These are phyloP conservation scores for Cryptus viduatorius DNA, from an alignment of 2,888 invertebrate genomes.

Conservation along the genomic window DNA sequence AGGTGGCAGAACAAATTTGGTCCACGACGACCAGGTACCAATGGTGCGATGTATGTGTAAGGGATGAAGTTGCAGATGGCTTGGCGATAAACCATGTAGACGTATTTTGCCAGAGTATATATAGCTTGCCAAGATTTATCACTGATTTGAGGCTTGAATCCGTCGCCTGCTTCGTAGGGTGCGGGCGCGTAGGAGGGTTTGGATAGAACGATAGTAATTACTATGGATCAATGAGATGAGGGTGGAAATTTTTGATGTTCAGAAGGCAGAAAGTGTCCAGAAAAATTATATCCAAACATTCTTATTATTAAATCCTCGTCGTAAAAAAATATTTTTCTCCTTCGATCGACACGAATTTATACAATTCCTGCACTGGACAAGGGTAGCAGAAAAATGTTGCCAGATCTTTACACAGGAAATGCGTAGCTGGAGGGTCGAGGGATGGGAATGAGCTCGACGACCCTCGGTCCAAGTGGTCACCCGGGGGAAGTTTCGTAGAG, in stretches of 20 bases:
- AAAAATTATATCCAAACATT: background rate
- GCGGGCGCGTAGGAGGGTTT: background rate
- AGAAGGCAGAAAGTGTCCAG: background rate
- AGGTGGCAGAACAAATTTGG: constrained; percentile 63
- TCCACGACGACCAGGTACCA: constrained; percentile 21
- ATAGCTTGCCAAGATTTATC: constrained; percentile 51
- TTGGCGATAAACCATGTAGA: constrained; percentile 48
- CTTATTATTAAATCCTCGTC: background rate
- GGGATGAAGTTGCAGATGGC: constrained; percentile 47
- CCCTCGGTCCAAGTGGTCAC: constrained; percentile 51
- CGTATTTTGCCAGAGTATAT: constrained; percentile 26
- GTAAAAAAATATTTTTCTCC: background rate
- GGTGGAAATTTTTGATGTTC: background rate
- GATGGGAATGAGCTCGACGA: constrained; percentile 21
- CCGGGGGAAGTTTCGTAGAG: constrained; percentile 45
- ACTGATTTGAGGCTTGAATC: constrained; percentile 38
- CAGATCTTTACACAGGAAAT: constrained; percentile 25
- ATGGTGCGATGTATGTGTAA: background rate
- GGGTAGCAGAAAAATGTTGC: constrained; percentile 11
- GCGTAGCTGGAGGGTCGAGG: constrained; percentile 32
- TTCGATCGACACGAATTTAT: background rate
- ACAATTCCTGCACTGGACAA: background rate
- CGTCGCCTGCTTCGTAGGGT: background rate
- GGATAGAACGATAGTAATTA: background rate
- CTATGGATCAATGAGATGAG: background rate